phyloP scores from a whole-genome alignment of 1,140 invertebrate species.

The Nephotettix cincticeps region DNA sequence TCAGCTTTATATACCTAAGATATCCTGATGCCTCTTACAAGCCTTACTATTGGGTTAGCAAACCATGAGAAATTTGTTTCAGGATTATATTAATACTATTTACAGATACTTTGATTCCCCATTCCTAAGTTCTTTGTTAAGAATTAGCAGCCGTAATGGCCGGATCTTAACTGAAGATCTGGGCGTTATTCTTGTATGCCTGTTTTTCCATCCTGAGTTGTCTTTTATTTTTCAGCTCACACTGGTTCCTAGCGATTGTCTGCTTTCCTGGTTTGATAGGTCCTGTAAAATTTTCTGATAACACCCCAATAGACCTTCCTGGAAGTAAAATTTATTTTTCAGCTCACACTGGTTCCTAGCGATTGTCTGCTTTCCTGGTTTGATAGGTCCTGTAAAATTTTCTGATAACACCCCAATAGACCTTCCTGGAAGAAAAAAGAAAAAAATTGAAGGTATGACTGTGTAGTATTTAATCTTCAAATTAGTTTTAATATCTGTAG shows the following conservation, averaged over 20 bases:
- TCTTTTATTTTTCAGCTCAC: slow-evolving; percentile 66
- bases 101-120: too few relatives aligned
- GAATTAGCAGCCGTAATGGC: too few relatives aligned
- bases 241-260: slow-evolving; percentile 98
- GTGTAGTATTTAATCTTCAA: slow-evolving; percentile 19
- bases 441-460: slow-evolving; percentile 15
- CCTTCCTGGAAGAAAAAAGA: slow-evolving; percentile 46
- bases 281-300: slow-evolving; percentile 56
- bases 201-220: too few relatives aligned
- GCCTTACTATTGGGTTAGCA: too few relatives aligned
- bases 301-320: slow-evolving; percentile 56
- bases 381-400: slow-evolving; percentile 61
- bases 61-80: too few relatives aligned
- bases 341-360: slow-evolving; percentile 95
- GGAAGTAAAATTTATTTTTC: slow-evolving; percentile 47
- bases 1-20: too few relatives aligned
- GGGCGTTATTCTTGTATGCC: too few relatives aligned
- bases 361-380: slow-evolving; percentile 91
- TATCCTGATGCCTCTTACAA: too few relatives aligned
- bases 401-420: slow-evolving; percentile 59
- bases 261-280: slow-evolving; percentile 86
- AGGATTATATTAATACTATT: too few relatives aligned
- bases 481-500: background rate
- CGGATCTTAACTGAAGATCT: too few relatives aligned
- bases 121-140: too few relatives aligned